Evolutionary conservation across 2,888 invertebrate species (phyloP).

Genomic region (Pyrrhosoma nymphula): DNA sequence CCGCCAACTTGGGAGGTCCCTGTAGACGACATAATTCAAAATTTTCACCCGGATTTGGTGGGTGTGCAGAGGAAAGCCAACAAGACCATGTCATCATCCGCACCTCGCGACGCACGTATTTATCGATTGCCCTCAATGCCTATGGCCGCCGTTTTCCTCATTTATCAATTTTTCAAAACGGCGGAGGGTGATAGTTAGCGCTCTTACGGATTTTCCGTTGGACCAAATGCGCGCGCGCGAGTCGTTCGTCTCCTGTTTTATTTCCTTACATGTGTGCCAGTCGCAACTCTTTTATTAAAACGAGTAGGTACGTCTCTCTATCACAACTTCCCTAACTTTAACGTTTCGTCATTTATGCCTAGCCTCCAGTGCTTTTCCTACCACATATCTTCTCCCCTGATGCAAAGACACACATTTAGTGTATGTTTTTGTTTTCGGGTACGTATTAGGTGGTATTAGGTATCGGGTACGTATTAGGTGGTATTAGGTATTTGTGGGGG

Average conservation of each 20-base stretch:
- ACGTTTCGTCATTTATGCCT: background rate
- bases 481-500: no score
- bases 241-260: background rate
- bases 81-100: background rate
- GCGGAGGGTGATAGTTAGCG: background rate
- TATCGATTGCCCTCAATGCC: background rate
- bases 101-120: background rate
- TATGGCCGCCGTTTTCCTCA: background rate
- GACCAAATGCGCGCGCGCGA: no score
- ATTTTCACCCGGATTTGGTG: background rate
- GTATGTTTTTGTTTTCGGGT: background rate
- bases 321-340: background rate
- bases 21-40: background rate
- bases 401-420: background rate
- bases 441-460: background rate
- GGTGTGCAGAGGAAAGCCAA: background rate
- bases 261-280: background rate
- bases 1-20: no score
- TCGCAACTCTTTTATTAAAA: background rate
- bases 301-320: background rate
- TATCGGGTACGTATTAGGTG: background rate
- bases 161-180: conserved; percentile 4
- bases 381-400: background rate
- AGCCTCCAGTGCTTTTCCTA: background rate
- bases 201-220: background rate